A percentile compares a stretch with the other conserved stretches of the same genome.
These are phyloP conservation scores for Lepidostoma basale DNA, from an alignment of 1,140 invertebrate genomes.

Conservation along the genomic window DNA sequence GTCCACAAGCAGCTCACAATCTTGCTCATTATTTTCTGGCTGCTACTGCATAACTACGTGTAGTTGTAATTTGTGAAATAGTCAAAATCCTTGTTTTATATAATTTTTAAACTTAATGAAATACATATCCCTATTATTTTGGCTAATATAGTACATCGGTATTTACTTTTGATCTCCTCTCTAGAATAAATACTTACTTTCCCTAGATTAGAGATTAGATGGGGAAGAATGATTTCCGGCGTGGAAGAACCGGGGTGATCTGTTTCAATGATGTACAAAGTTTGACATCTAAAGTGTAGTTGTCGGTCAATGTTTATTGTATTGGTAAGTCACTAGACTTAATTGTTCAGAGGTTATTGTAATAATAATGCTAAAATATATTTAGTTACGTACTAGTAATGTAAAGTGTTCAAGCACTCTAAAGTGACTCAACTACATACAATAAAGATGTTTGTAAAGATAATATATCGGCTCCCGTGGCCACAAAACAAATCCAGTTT, in stretches of 20 bases:
- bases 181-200: constrained; percentile 14
- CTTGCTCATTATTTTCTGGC: too few species aligned
- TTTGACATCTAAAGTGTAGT: constrained; percentile 24
- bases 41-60: too few species aligned
- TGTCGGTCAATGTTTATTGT: constrained; percentile 29
- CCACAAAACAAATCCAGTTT: not conserved
- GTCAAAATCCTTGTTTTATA: too few species aligned
- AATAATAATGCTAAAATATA: too few species aligned
- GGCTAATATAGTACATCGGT: not conserved
- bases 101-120: too few species aligned
- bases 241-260: not conserved
- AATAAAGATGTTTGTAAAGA: too few species aligned
- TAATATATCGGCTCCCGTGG: too few species aligned
- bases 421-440: constrained; percentile 22
- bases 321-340: constrained; percentile 34
- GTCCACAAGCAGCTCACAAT: too few species aligned
- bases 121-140: too few species aligned
- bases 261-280: constrained; percentile 3
- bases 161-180: not conserved
- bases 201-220: constrained; percentile 3
- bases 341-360: constrained; percentile 32
- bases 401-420: constrained; percentile 28
- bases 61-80: too few species aligned
- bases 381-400: not conserved
- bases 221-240: not conserved